A percentile compares a stretch with the other conserved stretches of the same genome.
Evolutionary conservation across 2,888 invertebrate species (phyloP).

Genomic region (Drosophila siamana): DNA sequence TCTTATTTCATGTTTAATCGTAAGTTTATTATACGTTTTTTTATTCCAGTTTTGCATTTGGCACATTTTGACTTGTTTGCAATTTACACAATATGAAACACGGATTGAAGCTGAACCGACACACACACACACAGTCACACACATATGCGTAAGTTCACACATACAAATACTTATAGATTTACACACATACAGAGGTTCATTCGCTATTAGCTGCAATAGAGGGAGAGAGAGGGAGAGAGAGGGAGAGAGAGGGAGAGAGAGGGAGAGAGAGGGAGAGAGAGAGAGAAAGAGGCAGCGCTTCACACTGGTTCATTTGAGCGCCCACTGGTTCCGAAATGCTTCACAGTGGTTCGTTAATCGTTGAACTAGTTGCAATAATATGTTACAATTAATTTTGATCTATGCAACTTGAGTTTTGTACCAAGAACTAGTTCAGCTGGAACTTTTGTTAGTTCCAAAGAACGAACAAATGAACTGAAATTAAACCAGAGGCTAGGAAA

Average conservation of each 20-base stretch:
- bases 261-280: too few species aligned
- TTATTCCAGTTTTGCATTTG: conserved; percentile 58
- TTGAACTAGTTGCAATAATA: too few species aligned
- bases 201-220: conserved; percentile 28
- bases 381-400: too few species aligned
- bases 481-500: too few species aligned
- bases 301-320: not conserved
- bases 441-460: not conserved
- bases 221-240: not conserved
- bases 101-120: conserved; percentile 45
- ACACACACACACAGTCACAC: conserved; percentile 10
- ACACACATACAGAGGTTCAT: not conserved
- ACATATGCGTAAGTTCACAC: not conserved
- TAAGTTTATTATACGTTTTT: conserved; percentile 9
- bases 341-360: too few species aligned
- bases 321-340: too few species aligned
- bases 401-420: too few species aligned
- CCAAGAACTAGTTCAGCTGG: too few species aligned
- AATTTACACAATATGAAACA: conserved; percentile 58
- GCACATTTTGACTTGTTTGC: conserved; percentile 57
- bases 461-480: not conserved
- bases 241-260: conserved; percentile 11
- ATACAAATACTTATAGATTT: not conserved
- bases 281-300: not conserved
- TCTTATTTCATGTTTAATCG: conserved; percentile 11